phyloP scores from a whole-genome alignment of 1,140 invertebrate species.

The Drosophila teissieri region DNA sequence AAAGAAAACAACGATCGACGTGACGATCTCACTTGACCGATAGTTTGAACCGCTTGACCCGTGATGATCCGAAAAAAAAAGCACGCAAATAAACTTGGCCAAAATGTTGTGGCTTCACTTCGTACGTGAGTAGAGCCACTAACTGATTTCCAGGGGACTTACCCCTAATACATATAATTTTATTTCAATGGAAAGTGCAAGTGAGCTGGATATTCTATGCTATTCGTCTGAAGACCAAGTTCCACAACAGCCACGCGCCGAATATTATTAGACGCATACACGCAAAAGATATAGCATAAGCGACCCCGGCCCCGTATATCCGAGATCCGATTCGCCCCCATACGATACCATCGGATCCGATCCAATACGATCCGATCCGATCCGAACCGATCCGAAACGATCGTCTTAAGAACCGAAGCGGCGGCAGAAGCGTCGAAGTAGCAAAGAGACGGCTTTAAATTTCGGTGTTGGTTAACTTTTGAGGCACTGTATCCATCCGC shows the following conservation, averaged over 20 bases:
- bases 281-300: constrained; percentile 27
- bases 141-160: constrained; percentile 10
- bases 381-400: constrained; percentile 9
- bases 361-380: constrained; percentile 4
- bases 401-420: constrained; percentile 57
- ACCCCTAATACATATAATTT: constrained; percentile 7
- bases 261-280: constrained; percentile 22
- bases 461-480: constrained; percentile 57
- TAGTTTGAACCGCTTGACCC: constrained; percentile 57
- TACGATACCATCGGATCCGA: constrained; percentile 11
- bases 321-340: constrained; percentile 14
- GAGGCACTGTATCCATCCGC: constrained; percentile 54
- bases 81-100: constrained; percentile 7
- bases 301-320: constrained; percentile 33
- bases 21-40: constrained; percentile 68
- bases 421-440: constrained; percentile 58
- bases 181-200: constrained; percentile 30
- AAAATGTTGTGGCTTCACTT: constrained; percentile 25
- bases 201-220: constrained; percentile 27
- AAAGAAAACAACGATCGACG: constrained; percentile 33
- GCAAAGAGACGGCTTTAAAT: constrained; percentile 57
- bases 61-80: constrained; percentile 19
- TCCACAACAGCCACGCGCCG: constrained; percentile 52
- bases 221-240: constrained; percentile 14
- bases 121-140: constrained; percentile 50